Evolutionary conservation across 2,113 vertebrate genomes (phyloP).

Genomic region (Austrofundulus limnaeus): DNA sequence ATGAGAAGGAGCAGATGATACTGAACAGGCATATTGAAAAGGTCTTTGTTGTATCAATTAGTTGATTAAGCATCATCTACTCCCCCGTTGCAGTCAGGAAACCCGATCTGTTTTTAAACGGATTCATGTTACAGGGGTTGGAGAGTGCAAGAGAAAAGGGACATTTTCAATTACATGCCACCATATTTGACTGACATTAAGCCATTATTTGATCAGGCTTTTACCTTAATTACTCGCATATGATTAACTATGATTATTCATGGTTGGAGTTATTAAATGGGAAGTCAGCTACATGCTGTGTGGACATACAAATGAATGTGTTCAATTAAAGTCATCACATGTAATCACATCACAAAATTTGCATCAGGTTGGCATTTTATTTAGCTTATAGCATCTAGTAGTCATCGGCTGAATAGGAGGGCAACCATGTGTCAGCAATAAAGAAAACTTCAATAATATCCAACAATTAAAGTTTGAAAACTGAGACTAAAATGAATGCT

Average conservation of each 20-base stretch:
- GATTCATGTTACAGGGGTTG: conserved; percentile 86
- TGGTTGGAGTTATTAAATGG: conserved; percentile 80
- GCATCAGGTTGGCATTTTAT: conserved; percentile 27
- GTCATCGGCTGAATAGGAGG: background rate
- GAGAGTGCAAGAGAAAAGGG: conserved; percentile 72
- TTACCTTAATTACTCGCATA: conserved; percentile 96
- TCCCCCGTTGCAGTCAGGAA: conserved; percentile 79
- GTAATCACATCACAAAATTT: conserved; percentile 14
- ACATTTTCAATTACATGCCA: conserved; percentile 90
- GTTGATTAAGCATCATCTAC: conserved; percentile 89
- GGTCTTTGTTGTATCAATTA: conserved; percentile 93
- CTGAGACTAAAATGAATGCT: background rate
- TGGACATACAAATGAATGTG: conserved; percentile 46
- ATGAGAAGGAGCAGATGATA: conserved; percentile 72
- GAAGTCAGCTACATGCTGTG: conserved; percentile 62
- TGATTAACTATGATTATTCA: conserved; percentile 87
- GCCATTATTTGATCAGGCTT: conserved; percentile 87
- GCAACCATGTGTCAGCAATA: conserved; percentile 12
- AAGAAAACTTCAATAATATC: background rate
- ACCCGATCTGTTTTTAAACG: conserved; percentile 85
- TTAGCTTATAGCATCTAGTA: conserved; percentile 15
- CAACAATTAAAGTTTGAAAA: background rate
- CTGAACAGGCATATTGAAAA: conserved; percentile 76
- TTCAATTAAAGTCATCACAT: conserved; percentile 50
- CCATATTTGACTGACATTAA: conserved; percentile 83